phyloP scores from a whole-genome alignment of 2,797 vertebrate species.

The Halcyon chelicuti region DNA sequence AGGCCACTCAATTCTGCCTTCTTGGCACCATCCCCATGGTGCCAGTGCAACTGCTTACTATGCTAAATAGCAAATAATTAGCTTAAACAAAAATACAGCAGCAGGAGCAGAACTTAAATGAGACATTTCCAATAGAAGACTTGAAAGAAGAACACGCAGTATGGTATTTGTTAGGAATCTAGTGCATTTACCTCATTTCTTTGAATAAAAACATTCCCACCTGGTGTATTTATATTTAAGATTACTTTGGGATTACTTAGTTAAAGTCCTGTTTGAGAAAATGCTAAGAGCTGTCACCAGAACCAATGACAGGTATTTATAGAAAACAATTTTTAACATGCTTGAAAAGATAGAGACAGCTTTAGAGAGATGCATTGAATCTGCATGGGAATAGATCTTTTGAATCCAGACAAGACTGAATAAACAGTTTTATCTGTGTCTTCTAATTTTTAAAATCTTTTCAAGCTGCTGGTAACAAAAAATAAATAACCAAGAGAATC shows the following conservation, averaged over 20 bases:
- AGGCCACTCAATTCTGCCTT: not conserved
- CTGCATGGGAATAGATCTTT: not conserved
- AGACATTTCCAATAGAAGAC: not conserved
- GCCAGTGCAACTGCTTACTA: not conserved
- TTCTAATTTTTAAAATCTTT: not conserved
- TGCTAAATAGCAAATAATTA: not conserved
- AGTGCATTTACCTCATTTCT: not conserved
- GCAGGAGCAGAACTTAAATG: not conserved
- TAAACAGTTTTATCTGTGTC: not conserved
- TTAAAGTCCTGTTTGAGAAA: not conserved
- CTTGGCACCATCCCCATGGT: not conserved
- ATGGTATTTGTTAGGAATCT: not conserved
- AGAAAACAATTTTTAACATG: not conserved
- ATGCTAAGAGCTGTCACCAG: not conserved
- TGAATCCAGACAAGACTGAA: not conserved
- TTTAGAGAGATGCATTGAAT: not conserved
- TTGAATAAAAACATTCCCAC: not conserved
- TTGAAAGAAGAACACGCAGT: not conserved
- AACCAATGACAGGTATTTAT: slow-evolving; percentile 1
- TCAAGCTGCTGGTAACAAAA: not conserved
- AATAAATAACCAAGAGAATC: not conserved
- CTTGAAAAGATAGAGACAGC: not conserved
- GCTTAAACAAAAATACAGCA: not conserved
- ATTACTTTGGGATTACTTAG: not conserved
- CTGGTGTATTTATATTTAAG: not conserved